A percentile compares a stretch with the other conserved stretches of the same genome.
phyloP scores from a whole-genome alignment of 2,113 vertebrate species.

The Rhinogobius similis region DNA sequence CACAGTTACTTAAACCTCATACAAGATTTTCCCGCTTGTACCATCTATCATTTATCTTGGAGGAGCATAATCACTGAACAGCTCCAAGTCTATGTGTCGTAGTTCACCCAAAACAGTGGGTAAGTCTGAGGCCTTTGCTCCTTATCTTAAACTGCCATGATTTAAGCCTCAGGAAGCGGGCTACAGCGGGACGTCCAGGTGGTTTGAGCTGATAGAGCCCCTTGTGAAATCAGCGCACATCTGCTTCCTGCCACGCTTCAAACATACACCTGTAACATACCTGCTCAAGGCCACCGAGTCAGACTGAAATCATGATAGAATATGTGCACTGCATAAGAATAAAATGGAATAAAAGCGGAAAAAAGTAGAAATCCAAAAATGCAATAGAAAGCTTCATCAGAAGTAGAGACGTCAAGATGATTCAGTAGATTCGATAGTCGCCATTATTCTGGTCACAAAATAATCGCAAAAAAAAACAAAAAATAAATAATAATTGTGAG shows the following conservation, averaged over 20 bases:
- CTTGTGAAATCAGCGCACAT: constrained; percentile 71
- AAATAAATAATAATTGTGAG: too few relatives aligned
- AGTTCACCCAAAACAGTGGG: constrained; percentile 14
- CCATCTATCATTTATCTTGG: constrained; percentile 30
- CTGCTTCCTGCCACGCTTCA: constrained; percentile 72
- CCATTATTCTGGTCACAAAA: too few relatives aligned
- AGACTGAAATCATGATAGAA: background rate
- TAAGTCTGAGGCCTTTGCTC: constrained; percentile 28
- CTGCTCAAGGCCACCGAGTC: constrained; percentile 9
- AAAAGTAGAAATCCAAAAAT: background rate
- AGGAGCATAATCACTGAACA: constrained; percentile 44
- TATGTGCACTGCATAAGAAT: background rate
- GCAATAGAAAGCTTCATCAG: background rate
- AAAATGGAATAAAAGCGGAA: background rate
- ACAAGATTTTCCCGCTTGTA: background rate
- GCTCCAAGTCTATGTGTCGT: constrained; percentile 16
- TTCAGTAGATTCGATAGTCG: too few relatives aligned
- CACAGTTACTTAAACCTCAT: constrained; percentile 4
- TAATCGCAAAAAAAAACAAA: too few relatives aligned
- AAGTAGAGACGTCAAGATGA: too few relatives aligned
- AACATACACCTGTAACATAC: constrained; percentile 57
- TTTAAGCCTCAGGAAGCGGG: constrained; percentile 74
- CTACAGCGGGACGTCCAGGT: constrained; percentile 60
- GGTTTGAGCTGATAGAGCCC: constrained; percentile 67
- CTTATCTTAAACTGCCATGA: constrained; percentile 65